A percentile compares a stretch with the other conserved stretches of the same genome.
Evolutionary conservation across 2,797 vertebrate genomes (phyloP).

Genomic region (Coilia nasus): DNA sequence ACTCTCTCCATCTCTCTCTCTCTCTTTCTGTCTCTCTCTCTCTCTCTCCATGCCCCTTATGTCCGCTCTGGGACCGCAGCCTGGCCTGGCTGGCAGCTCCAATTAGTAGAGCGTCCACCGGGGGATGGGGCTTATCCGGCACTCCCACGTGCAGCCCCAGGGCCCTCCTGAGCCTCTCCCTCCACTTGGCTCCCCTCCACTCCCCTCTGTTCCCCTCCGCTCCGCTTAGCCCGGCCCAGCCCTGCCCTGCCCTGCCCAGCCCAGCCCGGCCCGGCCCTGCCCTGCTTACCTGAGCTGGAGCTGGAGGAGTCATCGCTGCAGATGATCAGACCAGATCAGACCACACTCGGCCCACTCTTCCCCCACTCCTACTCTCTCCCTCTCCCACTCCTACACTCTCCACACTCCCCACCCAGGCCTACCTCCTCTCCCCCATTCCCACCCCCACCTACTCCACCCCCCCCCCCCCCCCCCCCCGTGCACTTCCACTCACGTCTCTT

Average conservation of each 20-base stretch:
- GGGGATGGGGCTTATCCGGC: slow-evolving; percentile 65
- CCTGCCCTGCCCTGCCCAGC: not conserved
- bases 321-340: slow-evolving; percentile 11
- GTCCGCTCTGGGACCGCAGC: slow-evolving; percentile 52
- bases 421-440: too few species aligned
- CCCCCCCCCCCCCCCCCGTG: too few species aligned
- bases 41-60: slow-evolving; percentile 39
- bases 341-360: not conserved
- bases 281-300: not conserved
- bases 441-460: too few species aligned
- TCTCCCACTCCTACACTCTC: not conserved
- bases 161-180: slow-evolving; percentile 58
- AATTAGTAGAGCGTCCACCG: slow-evolving; percentile 69
- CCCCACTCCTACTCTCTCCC: not conserved
- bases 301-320: not conserved
- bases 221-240: too few species aligned
- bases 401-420: not conserved
- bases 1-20: slow-evolving; percentile 28
- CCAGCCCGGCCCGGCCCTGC: not conserved
- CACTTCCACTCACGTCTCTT: too few species aligned
- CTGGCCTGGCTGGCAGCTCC: slow-evolving; percentile 65
- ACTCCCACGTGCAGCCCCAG: slow-evolving; percentile 49
- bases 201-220: slow-evolving; percentile 39
- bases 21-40: slow-evolving; percentile 22
- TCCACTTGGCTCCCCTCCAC: slow-evolving; percentile 55